Evolutionary conservation across 2,797 vertebrate species (phyloP).

Genomic region (Gambusia yucatana): DNA sequence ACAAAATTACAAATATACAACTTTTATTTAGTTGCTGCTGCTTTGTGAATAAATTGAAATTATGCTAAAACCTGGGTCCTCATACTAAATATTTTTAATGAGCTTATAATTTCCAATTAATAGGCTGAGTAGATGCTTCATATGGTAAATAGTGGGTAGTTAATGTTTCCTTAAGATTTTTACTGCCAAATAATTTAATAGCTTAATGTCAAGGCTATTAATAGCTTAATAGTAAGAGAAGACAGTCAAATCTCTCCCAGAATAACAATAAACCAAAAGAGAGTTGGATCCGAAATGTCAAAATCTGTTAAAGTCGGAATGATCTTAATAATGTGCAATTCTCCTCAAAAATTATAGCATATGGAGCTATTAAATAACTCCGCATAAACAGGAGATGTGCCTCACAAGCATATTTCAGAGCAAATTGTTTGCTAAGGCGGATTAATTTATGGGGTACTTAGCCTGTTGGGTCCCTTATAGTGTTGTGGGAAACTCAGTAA

Average conservation of each 20-base stretch:
- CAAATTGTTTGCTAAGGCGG: constrained; percentile 49
- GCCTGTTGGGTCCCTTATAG: constrained; percentile 41
- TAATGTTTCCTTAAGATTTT: constrained; percentile 34
- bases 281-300: constrained; percentile 30
- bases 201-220: constrained; percentile 47
- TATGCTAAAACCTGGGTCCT: neutral
- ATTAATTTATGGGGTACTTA: constrained; percentile 59
- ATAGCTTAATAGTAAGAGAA: neutral
- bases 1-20: constrained; percentile 22
- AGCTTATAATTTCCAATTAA: constrained; percentile 4
- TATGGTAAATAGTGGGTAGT: constrained; percentile 29
- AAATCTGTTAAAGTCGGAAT: constrained; percentile 40
- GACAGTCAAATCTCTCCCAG: constrained; percentile 14
- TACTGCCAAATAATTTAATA: constrained; percentile 40
- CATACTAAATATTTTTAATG: constrained; percentile 5
- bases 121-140: constrained; percentile 24
- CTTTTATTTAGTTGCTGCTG: neutral
- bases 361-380: constrained; percentile 17
- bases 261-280: constrained; percentile 23
- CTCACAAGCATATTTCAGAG: constrained; percentile 53
- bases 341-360: constrained; percentile 35
- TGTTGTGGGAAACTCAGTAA: constrained; percentile 55
- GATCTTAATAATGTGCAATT: constrained; percentile 18
- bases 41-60: neutral
- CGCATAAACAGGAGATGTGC: constrained; percentile 37